Base-by-base conservation (phyloP, 2,113 vertebrate species). In the Albula goreensis region DNA sequence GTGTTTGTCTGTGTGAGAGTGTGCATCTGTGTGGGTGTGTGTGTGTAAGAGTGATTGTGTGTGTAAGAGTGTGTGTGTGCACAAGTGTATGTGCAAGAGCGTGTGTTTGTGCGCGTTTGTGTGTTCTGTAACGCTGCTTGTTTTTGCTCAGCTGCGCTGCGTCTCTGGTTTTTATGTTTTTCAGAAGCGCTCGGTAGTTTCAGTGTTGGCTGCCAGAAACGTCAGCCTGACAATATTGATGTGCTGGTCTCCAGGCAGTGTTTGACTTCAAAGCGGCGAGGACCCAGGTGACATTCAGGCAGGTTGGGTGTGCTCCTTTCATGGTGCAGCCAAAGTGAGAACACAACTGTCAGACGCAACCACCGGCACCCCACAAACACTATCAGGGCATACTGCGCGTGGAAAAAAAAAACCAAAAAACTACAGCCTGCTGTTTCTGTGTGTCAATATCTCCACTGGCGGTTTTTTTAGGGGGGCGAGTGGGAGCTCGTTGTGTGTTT, bases 251-350 rank as follows among this genome's bases (percentile, higher is more conserved):
- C 79, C 90, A 92, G 91, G 87, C 90, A 90, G 89, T 88, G 88
- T 88, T 83, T 87, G 83, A 90, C 92, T 89, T 93, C 93, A 94
- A 94, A 94, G 93, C 88, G 63, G 60, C 1, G 87, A 85, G 83
- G 89, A 85, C 86, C 87, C 86, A 90, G 89, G 89, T 89, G 89
- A 92, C 87, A 88, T 57, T 92, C 90, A 93, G 93, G 93, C 89
- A 91, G 89, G 91, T 89, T 87, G 85, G 85, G 88, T 87, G 48
- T 83, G 86, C 82, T 88, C 85, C 89, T 93, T 91, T 91, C 80
- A 91, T 89, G 83, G 87, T 85, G 1, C 79, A 63, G 85, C 88
- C 87, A 22, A 50, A 86, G 31, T 86, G 90, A 87, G 92, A 94
- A 88, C 89, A 84, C 91, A 90, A 89, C 81, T 17, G 87, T 90